Evolutionary conservation across 2,113 vertebrate species (phyloP), one percentile per base, ranked within the genome.

Genomic region (Odontesthes bonariensis): DNA sequence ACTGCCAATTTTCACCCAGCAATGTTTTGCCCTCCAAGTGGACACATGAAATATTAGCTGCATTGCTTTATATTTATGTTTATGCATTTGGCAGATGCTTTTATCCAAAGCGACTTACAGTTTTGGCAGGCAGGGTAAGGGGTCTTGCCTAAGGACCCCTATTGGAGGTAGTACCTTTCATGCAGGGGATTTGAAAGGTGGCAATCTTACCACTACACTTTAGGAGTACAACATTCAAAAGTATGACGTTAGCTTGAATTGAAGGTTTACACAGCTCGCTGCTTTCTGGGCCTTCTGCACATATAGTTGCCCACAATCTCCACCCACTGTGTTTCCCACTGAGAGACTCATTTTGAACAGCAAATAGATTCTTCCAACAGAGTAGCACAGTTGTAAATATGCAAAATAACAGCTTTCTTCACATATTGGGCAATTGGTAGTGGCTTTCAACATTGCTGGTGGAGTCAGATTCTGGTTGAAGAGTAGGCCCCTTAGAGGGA

Each of bases 301-400:
- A 53, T 40, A 33, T 75, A 67, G 58, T 73, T 82, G 52, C 81
- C 76, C 13, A 51, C 65, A 78, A 62, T 80, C 85, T 79, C 86
- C 84, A 77, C 79, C 86, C 72, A 75, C 75, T 67, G 58, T 69
- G 56, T 85, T 59, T 10, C 62, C 74, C 69, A 68, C 79, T 73
- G 22, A 62, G 71, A 61, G 47, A 69, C 49, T 80, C 60, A 23
- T 77, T 79, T 53, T 68, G 51, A 20, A 77, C 65, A 42, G 44
- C 47, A 64, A 23, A 38, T 33, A 33, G 20, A 59, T 75, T 56
- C 54, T 72, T 79, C 23, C 47, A 66, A n/a, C 22, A 71, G 13
- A 59, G 67, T 8, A 32, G 16, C 57, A 58, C 53, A 58, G 17
- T 19, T 52, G 31, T 27, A 61, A 6, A 16, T 52, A 0, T 12